Conservation (phyloP, 2,888 invertebrate genomes). For the Pristionchus mayeri region DNA sequence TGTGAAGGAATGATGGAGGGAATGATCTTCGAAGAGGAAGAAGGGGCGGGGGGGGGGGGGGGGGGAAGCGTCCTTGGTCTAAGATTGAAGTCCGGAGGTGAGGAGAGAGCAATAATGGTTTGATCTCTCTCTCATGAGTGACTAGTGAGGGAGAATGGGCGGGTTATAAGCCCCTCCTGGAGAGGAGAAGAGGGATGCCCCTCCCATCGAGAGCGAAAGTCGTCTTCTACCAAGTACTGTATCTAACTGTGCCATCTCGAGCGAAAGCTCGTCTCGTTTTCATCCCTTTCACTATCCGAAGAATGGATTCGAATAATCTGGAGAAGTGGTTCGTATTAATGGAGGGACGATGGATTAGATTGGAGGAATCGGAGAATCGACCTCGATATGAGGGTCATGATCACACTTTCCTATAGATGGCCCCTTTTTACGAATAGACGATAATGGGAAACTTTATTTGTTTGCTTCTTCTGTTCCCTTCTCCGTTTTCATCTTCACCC, state of each 20-base stretch:
- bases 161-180: not conserved
- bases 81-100: not conserved
- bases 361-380: not conserved
- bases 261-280: not conserved
- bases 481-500: not conserved
- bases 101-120: not conserved
- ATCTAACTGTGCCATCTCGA: slow-evolving; percentile 14
- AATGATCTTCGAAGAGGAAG: not conserved
- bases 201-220: not conserved
- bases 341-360: not conserved
- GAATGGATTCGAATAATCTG: not conserved
- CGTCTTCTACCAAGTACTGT: slow-evolving; percentile 3
- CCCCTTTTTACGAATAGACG: too few species aligned
- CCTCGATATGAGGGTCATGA: not conserved
- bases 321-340: not conserved
- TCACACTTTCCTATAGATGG: too few species aligned
- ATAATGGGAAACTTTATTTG: not conserved
- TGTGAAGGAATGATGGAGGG: not conserved
- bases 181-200: not conserved
- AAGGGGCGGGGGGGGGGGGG: not conserved
- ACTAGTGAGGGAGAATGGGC: not conserved
- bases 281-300: not conserved
- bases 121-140: not conserved
- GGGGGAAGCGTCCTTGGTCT: not conserved
- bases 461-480: not conserved